phyloP scores from a whole-genome alignment of 2,797 vertebrate genomes.

The Acanthis flammea region DNA sequence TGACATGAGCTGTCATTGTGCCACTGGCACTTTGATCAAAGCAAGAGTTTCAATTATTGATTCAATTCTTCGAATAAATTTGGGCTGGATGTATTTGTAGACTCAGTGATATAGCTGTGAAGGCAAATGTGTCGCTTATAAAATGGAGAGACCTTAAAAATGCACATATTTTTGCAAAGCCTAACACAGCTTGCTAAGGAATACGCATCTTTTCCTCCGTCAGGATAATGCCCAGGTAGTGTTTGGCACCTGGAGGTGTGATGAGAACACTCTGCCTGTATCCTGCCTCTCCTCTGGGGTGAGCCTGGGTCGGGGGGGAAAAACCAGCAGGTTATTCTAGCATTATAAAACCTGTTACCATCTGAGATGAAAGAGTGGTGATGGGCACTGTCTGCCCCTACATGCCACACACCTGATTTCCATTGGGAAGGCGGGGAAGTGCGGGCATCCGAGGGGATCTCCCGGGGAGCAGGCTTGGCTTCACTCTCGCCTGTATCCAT shows the following conservation, averaged over 20 bases:
- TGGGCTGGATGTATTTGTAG: background rate
- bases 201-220: fast-evolving
- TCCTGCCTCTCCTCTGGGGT: background rate
- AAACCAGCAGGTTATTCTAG: background rate
- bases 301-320: background rate
- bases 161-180: background rate
- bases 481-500: background rate
- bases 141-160: background rate
- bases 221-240: background rate
- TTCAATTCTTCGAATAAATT: background rate
- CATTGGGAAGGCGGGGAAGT: fast-evolving
- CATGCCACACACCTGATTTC: background rate
- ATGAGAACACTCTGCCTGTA: background rate
- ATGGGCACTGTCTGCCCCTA: background rate
- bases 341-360: background rate
- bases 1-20: background rate
- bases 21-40: conserved; percentile 37
- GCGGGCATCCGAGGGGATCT: background rate
- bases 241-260: background rate
- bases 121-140: background rate
- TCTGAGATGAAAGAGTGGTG: background rate
- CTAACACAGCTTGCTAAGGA: background rate
- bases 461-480: background rate
- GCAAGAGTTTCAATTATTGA: conserved; percentile 33
- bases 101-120: background rate